A percentile compares a stretch with the other conserved stretches of the same genome.
Conservation (phyloP, 2,888 invertebrate genomes). For the Synanthedon vespiformis region DNA sequence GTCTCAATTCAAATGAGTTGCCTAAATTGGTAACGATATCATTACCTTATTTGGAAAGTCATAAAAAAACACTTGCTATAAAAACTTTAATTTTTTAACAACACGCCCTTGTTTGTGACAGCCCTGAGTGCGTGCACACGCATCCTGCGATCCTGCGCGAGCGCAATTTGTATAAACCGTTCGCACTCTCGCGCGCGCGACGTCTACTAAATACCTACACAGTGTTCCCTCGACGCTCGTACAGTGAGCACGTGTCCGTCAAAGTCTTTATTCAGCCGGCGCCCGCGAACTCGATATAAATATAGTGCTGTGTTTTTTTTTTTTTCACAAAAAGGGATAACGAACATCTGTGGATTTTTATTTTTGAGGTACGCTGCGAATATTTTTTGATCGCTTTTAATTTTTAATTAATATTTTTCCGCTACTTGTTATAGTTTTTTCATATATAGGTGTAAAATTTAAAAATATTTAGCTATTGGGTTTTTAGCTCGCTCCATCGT, state of each 20-base stretch:
- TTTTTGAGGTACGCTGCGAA: background rate
- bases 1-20: no score
- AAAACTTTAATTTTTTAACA: background rate
- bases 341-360: background rate
- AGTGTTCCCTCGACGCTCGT: constrained; percentile 32
- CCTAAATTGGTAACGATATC: no score
- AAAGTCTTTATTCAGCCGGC: constrained; percentile 23
- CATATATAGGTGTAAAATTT: no score
- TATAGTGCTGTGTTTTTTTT: constrained; percentile 39
- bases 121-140: constrained; percentile 4
- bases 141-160: constrained; percentile 8
- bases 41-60: no score
- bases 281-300: constrained; percentile 15
- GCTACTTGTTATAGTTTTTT: no score
- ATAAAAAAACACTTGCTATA: background rate
- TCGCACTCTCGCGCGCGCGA: constrained; percentile 3
- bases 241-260: constrained; percentile 15
- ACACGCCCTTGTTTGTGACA: constrained; percentile 4
- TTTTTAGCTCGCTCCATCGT: no score
- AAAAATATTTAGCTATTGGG: no score
- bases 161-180: constrained; percentile 3
- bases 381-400: background rate
- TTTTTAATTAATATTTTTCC: background rate
- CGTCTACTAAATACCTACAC: constrained; percentile 8
- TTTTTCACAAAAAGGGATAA: constrained; percentile 21